phyloP scores from a whole-genome alignment of 2,888 invertebrate genomes.

The Silvanus unidentatus region DNA sequence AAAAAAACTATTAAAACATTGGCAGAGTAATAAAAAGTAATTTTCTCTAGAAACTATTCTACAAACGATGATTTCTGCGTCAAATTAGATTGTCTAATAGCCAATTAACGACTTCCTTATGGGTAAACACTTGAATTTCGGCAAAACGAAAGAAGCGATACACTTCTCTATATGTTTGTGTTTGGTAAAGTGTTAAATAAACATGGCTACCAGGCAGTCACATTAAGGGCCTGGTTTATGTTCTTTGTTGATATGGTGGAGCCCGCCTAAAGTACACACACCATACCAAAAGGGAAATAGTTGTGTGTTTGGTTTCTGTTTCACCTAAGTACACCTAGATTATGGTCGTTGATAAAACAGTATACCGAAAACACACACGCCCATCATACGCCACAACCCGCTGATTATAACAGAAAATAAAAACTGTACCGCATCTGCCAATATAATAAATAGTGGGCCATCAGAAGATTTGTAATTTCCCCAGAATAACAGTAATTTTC shows the following conservation, averaged over 20 bases:
- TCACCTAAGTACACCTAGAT: slow-evolving; percentile 23
- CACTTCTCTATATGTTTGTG: no score
- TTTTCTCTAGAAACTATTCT: no score
- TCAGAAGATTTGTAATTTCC: slow-evolving; percentile 1
- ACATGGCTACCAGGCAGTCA: slow-evolving; percentile 35
- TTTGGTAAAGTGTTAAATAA: slow-evolving; percentile 29
- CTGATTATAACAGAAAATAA: slow-evolving; percentile 4
- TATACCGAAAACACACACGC: slow-evolving; percentile 19
- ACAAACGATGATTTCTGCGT: no score
- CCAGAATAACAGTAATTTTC: no score
- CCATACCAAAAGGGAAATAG: no score
- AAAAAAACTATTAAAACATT: no score
- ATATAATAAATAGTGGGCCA: no score
- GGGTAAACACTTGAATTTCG: no score
- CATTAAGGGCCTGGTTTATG: slow-evolving; percentile 39
- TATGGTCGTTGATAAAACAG: slow-evolving; percentile 23
- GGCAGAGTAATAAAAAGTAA: no score
- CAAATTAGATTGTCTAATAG: no score
- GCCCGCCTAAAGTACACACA: slow-evolving; percentile 18
- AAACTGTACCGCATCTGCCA: slow-evolving; percentile 14
- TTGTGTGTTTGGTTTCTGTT: slow-evolving; percentile 20
- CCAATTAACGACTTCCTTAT: no score
- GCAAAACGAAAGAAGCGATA: no score
- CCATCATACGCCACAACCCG: background rate
- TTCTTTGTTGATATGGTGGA: slow-evolving; percentile 21